These are phyloP conservation scores for Notiomystis cincta DNA, from an alignment of 2,113 vertebrate genomes.

Conservation along the genomic window DNA sequence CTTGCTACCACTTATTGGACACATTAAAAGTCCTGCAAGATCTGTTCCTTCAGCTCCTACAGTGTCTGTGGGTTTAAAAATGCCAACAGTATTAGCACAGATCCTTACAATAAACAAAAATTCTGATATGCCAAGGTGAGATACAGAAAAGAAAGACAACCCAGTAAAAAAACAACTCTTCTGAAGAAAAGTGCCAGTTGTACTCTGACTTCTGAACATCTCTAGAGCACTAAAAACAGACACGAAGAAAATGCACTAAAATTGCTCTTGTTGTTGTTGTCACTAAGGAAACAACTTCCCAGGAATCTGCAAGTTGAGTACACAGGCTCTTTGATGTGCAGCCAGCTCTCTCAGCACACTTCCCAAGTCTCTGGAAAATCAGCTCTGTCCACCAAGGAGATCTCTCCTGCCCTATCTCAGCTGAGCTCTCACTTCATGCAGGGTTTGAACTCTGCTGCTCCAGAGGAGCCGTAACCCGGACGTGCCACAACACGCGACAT, in stretches of 20 bases:
- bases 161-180: not conserved
- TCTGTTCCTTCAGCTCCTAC: not conserved
- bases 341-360: not conserved
- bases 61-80: not conserved
- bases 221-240: not conserved
- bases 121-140: not conserved
- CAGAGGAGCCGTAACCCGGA: not conserved
- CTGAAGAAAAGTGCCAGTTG: not conserved
- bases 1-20: not conserved
- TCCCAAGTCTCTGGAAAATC: not conserved
- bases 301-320: not conserved
- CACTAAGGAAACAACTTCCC: conserved; percentile 37
- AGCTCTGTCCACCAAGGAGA: not conserved
- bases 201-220: not conserved
- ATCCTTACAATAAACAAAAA: not conserved
- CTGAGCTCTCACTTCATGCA: not conserved
- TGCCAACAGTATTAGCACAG: not conserved
- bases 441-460: not conserved
- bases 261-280: conserved; percentile 17
- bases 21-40: not conserved
- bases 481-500: not conserved
- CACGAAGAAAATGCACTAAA: not conserved
- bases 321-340: not conserved
- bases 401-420: not conserved
- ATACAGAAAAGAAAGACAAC: not conserved